phyloP scores from a whole-genome alignment of 2,113 vertebrate species.

The Sander vitreus region DNA sequence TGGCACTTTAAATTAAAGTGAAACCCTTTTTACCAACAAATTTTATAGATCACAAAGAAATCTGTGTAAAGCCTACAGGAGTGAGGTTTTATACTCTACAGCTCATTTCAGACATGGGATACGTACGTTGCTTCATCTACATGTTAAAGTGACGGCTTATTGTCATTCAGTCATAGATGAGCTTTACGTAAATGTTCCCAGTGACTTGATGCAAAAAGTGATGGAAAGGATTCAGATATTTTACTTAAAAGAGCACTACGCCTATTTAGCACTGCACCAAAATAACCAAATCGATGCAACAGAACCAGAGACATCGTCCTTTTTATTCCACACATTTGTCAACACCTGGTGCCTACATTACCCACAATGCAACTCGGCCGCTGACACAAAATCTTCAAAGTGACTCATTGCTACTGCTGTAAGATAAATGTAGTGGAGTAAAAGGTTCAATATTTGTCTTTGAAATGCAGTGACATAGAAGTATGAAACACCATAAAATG shows the following conservation, averaged over 20 bases:
- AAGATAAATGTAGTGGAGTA: not conserved
- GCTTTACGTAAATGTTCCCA: not conserved
- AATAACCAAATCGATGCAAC: not conserved
- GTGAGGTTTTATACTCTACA: not conserved
- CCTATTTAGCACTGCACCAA: not conserved
- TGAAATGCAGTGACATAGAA: not conserved
- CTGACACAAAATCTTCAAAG: not conserved
- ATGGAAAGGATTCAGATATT: not conserved
- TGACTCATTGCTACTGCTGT: not conserved
- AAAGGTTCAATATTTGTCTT: not conserved
- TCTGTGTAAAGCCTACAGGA: not conserved
- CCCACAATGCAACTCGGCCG: not conserved
- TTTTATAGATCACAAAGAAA: slow-evolving; percentile 6
- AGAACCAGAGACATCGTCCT: too few relatives aligned
- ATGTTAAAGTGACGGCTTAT: not conserved
- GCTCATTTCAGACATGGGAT: not conserved
- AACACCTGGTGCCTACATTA: not conserved
- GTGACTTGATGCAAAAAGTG: not conserved
- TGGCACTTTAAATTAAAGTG: slow-evolving; percentile 14
- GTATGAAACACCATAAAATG: not conserved
- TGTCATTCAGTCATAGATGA: not conserved
- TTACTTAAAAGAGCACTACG: not conserved
- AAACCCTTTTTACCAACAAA: not conserved
- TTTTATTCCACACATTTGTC: too few relatives aligned
- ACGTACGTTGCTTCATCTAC: too few relatives aligned